Evolutionary conservation across 2,888 invertebrate genomes (phyloP), one percentile per base, ranked within the genome.

Genomic region (Branchellion lobata): DNA sequence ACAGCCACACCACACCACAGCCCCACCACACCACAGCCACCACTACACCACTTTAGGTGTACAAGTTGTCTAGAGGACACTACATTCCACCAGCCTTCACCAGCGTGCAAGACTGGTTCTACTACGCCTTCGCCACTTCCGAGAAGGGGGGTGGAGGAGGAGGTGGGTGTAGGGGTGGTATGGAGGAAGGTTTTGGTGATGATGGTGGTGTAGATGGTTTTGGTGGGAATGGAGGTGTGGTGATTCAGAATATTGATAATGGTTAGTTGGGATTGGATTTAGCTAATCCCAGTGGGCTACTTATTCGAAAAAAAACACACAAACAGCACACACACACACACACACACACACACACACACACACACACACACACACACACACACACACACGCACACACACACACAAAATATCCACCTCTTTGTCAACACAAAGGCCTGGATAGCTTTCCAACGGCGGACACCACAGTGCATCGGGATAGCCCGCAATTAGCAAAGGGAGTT

Each of bases 61-160:
- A 95, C 86, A 92, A 94, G 86, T 92, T 96, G 85, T 93, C 95
- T 77, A 90, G 96, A 75, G 94, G 93, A 83, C 92, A 95, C 81
- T 91, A 95, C 81, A 96, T 96, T 89, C 96, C 96, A 82, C 96
- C 96, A 40, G 96, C 96, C 89, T 96, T 96, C 88, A 93, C 95
- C 88, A 93, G 93, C 53, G 90, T 96, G 61, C 92, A 93, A 85
- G 96, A 97, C 88, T 97, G 97, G 96, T 96, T 97, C 90, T 92
- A 93, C 85, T 97, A 97, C 88, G 94, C 96, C 0, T 96, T 97
- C 89, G 93, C 94, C 29, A 94, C 93, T 84, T 93, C 94, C 87
- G 96, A 96, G 88, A 93, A 96, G 79, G 96, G 96, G 89, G 94
- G 95, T 57, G 31, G 3, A 8, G 21, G 5, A 8, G 31, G 33